Base-by-base conservation (phyloP, 2,113 vertebrate species). In the Empidonax traillii region DNA sequence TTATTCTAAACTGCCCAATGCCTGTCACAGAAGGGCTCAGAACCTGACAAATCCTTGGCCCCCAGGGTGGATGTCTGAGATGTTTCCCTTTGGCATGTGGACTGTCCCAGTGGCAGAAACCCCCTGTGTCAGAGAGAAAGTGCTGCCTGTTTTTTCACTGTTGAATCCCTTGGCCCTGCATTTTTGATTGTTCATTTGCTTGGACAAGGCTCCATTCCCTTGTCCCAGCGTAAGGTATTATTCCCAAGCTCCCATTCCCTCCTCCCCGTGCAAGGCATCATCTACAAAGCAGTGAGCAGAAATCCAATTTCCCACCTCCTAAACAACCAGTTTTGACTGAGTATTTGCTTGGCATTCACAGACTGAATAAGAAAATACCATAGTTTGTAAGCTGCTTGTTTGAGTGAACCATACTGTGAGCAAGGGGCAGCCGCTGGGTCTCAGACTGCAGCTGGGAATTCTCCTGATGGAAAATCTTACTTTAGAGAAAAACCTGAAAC, bases 81-180 rank as follows among this genome's bases (percentile, higher is more conserved):
- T 61, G 31, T 66, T 23, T 9, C 69, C 16, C 37, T 88, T 78
- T 4, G 7, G 6, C 16, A 3, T 30, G 14, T 14, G 46, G 37
- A 30, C 47, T 25, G 20, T 58, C 30, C 8, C 4, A 74, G 43
- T 0, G 1, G 12, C 30, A 30, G 53, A 23, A 59, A 30, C 4
- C 3, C 27, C 35, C 35, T 47, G 21, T 33, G 58, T 55, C 56
- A 77, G 30, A 23, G 15, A 67, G n/a, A 79, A 56, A 37, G 7
- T 2, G 2, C 41, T 76, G 14, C 16, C 12, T 83, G 10, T 2
- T 46, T 58, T 81, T 75, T 75, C 0, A 1, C 8, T 46, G 20
- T 39, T 53, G 31, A 65, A 39, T 46, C 18, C 28, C 53, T 30
- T 37, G 11, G 21, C 19, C 28, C n/a, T 49, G 14, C 2, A 14